Evolutionary conservation across 2,113 vertebrate genomes (phyloP), one percentile per base, ranked within the genome.

Genomic region (Paradisaea rubra): DNA sequence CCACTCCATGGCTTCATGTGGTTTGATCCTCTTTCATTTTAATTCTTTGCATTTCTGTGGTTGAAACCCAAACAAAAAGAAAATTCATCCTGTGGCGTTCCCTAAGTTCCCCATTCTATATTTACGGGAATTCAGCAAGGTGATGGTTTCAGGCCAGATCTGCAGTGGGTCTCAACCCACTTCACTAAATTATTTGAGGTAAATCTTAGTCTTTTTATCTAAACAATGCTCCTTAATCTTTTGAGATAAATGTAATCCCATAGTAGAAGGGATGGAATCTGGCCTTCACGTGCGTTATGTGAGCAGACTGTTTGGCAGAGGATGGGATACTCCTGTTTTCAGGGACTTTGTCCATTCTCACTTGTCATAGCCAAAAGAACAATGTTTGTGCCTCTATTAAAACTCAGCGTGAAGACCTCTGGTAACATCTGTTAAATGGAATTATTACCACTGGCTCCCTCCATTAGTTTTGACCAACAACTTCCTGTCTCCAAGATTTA

Each of bases 271-370:
- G 41, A 61, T 17, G 6, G 10, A 30, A 59, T 72, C 49, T 68
- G 37, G 5, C 7, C 45, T 65, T 57, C 73, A 33, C 4, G 0
- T 16, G 3, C 6, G 3, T 23, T 21, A 6, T 12, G 13, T 24
- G 57, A 71, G 21, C 50, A 33, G 31, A 41, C 2, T 3, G 28
- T 56, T 52, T 15, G 83, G 33, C 14, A 60, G n/a, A 72, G 42
- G n/a, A 31, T 37, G 31, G n/a, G 13, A 35, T 3, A 15, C 1
- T 71, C 35, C 42, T 60, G 3, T 18, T 89, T 79, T n/a, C 41
- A 56, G 65, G 44, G 73, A 2, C 10, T 13, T 47, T 47, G 59
- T 63, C 41, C 39, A 19, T 33, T 66, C 44, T 50, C 6, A 45
- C 7, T 84, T 50, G 56, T 42, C 17, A 14, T 1, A 37, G 17